phyloP scores from a whole-genome alignment of 2,113 vertebrate genomes.

The Entomyzon cyanotis region DNA sequence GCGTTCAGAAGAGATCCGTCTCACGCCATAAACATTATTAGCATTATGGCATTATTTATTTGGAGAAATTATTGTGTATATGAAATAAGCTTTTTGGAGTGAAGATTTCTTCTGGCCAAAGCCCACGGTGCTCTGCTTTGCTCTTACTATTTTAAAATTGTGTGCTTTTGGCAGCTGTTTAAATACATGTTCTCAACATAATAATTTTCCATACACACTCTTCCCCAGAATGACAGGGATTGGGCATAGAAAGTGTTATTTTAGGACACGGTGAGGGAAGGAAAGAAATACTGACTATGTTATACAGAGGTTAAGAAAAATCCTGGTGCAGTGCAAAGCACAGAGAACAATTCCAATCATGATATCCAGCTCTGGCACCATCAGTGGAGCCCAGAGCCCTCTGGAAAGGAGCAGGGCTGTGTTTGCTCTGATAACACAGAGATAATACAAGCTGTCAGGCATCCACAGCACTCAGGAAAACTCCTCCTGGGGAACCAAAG shows the following conservation, averaged over 20 bases:
- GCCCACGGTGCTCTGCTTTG: not conserved
- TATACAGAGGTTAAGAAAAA: not conserved
- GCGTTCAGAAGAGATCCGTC: not conserved
- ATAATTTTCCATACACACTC: constrained; percentile 18
- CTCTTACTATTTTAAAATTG: not conserved
- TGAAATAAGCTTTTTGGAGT: not conserved
- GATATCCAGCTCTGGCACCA: not conserved
- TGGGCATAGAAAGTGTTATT: constrained; percentile 36
- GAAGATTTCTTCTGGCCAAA: not conserved
- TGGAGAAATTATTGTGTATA: not conserved
- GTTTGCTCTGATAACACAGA: not conserved
- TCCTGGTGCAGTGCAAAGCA: not conserved
- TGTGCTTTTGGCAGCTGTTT: not conserved
- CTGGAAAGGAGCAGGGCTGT: not conserved
- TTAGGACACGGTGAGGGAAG: not conserved
- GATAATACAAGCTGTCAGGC: not conserved
- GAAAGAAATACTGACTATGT: not conserved
- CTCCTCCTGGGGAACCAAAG: not conserved
- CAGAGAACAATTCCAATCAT: not conserved
- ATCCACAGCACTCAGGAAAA: not conserved
- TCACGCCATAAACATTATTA: not conserved
- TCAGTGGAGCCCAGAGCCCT: not conserved
- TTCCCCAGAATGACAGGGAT: not conserved
- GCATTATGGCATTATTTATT: not conserved
- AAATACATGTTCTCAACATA: not conserved